Conservation (phyloP, 1,140 invertebrate genomes). For the Agrypnia vestita region DNA sequence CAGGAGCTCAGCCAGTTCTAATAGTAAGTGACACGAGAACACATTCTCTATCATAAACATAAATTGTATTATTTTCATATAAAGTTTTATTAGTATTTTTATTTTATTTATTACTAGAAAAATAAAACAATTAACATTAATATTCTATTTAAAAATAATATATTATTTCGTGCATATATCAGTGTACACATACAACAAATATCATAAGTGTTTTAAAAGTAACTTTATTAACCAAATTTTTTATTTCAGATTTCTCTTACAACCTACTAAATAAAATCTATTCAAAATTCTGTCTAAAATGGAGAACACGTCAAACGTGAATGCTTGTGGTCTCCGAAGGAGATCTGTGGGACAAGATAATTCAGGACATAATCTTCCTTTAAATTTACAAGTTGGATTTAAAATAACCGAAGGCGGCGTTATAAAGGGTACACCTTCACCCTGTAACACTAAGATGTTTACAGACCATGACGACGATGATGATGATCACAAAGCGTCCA, state of each 20-base stretch:
- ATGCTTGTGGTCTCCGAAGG: conserved; percentile 58
- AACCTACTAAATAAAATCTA: not conserved
- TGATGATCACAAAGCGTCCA: conserved; percentile 51
- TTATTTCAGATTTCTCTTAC: not conserved
- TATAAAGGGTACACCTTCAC: conserved; percentile 66
- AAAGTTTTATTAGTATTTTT: no score
- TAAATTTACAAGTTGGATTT: conserved; percentile 67
- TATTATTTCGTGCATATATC: no score
- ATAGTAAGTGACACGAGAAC: conserved; percentile 7
- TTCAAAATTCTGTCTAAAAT: conserved; percentile 45
- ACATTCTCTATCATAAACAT: no score
- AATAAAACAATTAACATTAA: not conserved
- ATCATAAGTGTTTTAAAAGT: no score
- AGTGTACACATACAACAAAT: no score
- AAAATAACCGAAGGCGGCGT: conserved; percentile 66
- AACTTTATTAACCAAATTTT: not conserved
- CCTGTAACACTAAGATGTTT: conserved; percentile 60
- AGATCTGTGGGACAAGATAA: conserved; percentile 61
- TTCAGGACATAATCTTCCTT: conserved; percentile 64
- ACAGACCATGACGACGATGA: conserved; percentile 52
- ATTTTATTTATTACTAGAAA: no score
- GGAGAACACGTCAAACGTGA: conserved; percentile 48
- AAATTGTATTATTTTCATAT: not conserved
- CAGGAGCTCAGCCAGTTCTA: conserved; percentile 19
- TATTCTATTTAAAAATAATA: not conserved